A percentile compares a stretch with the other conserved stretches of the same genome.
Evolutionary conservation across 1,140 invertebrate species (phyloP).

Genomic region (Diabrotica undecimpunctata): DNA sequence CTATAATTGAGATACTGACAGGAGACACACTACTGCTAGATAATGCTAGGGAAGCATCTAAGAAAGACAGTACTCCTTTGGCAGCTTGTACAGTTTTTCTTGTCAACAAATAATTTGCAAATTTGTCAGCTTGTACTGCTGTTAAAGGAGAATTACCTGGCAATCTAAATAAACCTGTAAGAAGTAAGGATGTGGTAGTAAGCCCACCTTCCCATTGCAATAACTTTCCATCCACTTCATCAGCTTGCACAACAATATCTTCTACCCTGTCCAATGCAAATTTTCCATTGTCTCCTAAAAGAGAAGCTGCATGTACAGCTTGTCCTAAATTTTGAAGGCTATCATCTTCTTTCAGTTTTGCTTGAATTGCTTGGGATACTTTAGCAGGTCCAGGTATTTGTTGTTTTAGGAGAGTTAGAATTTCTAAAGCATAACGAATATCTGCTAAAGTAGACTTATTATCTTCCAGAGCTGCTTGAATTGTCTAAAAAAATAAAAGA

Average conservation of each 20-base stretch:
- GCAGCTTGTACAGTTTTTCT: constrained; percentile 82
- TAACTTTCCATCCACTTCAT: constrained; percentile 86
- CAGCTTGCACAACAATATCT: constrained; percentile 88
- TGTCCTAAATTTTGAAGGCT: constrained; percentile 69
- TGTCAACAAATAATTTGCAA: constrained; percentile 88
- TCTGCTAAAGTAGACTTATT: constrained; percentile 35
- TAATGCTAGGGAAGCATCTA: constrained; percentile 67
- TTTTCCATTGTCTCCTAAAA: constrained; percentile 61
- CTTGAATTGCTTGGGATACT: constrained; percentile 38
- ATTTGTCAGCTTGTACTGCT: constrained; percentile 80
- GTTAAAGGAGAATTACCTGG: constrained; percentile 70
- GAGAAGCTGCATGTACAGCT: constrained; percentile 74
- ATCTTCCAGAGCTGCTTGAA: constrained; percentile 34
- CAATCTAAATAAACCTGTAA: constrained; percentile 72
- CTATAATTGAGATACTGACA: constrained; percentile 69
- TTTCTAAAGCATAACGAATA: constrained; percentile 41
- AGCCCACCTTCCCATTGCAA: constrained; percentile 92
- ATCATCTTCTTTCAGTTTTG: constrained; percentile 43
- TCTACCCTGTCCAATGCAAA: constrained; percentile 80
- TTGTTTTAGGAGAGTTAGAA: constrained; percentile 33
- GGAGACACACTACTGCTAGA: constrained; percentile 40
- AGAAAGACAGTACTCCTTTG: constrained; percentile 74
- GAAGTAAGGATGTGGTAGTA: constrained; percentile 56
- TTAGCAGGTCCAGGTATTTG: constrained; percentile 37
- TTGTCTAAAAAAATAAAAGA: constrained; percentile 30